Evolutionary conservation across 2,888 invertebrate genomes (phyloP).

Genomic region (Ochropleura leucogaster): DNA sequence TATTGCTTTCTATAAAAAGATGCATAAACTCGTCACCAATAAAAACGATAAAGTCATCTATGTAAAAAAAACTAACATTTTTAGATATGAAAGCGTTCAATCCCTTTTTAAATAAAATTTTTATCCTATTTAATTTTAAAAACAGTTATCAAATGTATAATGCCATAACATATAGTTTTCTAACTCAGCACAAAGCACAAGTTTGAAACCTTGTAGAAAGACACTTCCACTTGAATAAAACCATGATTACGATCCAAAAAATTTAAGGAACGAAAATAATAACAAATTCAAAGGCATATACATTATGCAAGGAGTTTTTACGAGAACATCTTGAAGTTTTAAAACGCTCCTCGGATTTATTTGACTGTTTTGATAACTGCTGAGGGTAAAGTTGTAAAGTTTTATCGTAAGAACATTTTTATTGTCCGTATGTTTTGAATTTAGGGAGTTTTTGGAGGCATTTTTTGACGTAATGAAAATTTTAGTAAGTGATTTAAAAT

Average conservation of each 20-base stretch:
- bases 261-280: slow-evolving; percentile 65
- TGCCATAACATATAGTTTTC: neutral
- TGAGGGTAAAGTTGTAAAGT: slow-evolving; percentile 63
- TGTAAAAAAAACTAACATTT: neutral
- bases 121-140: neutral
- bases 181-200: neutral
- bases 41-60: neutral
- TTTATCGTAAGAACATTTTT: slow-evolving; percentile 66
- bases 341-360: slow-evolving; percentile 77
- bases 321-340: slow-evolving; percentile 75
- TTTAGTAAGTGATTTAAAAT: slow-evolving; percentile 25
- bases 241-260: slow-evolving; percentile 44
- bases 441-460: slow-evolving; percentile 24
- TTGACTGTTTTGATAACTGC: slow-evolving; percentile 78
- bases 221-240: neutral
- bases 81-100: neutral
- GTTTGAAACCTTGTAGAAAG: neutral
- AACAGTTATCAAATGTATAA: neutral
- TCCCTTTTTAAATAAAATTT: neutral
- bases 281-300: slow-evolving; percentile 72
- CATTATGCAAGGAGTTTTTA: slow-evolving; percentile 78
- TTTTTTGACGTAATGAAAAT: slow-evolving; percentile 35
- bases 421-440: slow-evolving; percentile 50
- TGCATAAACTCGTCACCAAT: too few relatives aligned
- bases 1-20: neutral